These are phyloP conservation scores for Teleogryllus occipitalis DNA, from an alignment of 1,140 invertebrate species.

Conservation along the genomic window DNA sequence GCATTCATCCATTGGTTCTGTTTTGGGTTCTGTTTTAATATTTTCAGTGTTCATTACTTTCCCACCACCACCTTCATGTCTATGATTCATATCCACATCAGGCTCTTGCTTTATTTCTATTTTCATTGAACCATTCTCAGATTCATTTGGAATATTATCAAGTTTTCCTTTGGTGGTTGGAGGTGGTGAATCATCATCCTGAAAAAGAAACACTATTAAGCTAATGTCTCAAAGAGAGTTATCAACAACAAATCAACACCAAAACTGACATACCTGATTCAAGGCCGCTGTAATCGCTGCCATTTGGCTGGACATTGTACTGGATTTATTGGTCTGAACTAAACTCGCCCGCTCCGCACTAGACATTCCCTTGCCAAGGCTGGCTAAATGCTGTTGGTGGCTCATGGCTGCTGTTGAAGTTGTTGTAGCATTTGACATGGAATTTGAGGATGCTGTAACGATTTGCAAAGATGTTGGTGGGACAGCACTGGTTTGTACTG, in stretches of 20 bases:
- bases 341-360: slow-evolving; percentile 33
- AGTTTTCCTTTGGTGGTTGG: slow-evolving; percentile 51
- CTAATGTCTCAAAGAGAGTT: no score
- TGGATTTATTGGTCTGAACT: slow-evolving; percentile 27
- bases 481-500: slow-evolving; percentile 26
- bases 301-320: slow-evolving; percentile 57
- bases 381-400: slow-evolving; percentile 28
- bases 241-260: neutral
- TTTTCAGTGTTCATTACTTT: slow-evolving; percentile 44
- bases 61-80: slow-evolving; percentile 12
- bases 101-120: slow-evolving; percentile 53
- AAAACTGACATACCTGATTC: slow-evolving; percentile 28
- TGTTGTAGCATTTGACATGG: slow-evolving; percentile 32
- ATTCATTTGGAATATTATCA: slow-evolving; percentile 47
- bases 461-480: slow-evolving; percentile 34
- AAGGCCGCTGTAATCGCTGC: slow-evolving; percentile 57
- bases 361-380: slow-evolving; percentile 32
- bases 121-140: slow-evolving; percentile 54
- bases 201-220: slow-evolving; percentile 29
- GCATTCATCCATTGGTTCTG: slow-evolving; percentile 50
- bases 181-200: slow-evolving; percentile 57
- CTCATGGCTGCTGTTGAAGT: slow-evolving; percentile 29
- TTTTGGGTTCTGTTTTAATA: slow-evolving; percentile 65
- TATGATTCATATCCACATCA: slow-evolving; percentile 26
- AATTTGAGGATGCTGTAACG: slow-evolving; percentile 32